These are phyloP conservation scores for Pantherophis vulpinus DNA, from an alignment of 2,797 vertebrate species.

Conservation along the genomic window DNA sequence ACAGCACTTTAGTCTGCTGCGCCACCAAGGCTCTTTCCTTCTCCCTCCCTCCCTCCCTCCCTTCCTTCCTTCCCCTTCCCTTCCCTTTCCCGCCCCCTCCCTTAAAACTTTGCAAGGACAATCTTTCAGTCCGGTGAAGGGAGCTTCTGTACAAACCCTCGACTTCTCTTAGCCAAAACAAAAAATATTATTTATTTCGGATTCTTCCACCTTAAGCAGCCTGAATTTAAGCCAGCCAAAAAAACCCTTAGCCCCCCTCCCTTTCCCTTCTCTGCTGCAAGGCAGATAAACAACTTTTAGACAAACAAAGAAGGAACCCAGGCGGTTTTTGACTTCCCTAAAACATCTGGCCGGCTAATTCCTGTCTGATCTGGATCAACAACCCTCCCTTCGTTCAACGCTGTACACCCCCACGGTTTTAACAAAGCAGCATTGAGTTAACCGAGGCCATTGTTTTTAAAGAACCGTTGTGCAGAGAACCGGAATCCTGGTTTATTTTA, in stretches of 20 bases:
- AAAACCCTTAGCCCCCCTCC: background rate
- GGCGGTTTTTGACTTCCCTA: background rate
- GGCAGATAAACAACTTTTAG: slow-evolving; percentile 12
- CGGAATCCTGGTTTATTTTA: background rate
- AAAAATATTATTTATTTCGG: background rate
- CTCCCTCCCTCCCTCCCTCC: too few species aligned
- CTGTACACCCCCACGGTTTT: background rate
- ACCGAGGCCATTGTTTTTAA: background rate
- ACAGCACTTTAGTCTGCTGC: too few species aligned
- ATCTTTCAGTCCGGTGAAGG: too few species aligned
- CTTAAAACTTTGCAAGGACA: background rate
- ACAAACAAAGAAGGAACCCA: background rate
- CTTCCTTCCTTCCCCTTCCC: too few species aligned
- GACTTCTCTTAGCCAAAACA: background rate
- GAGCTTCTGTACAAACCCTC: background rate
- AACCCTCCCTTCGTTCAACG: background rate
- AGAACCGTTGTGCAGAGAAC: background rate
- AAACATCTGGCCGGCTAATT: background rate
- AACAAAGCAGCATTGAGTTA: background rate
- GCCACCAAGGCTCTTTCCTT: too few species aligned
- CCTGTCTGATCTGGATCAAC: background rate
- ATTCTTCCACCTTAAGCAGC: background rate
- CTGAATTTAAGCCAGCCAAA: background rate
- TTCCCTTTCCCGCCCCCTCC: background rate
- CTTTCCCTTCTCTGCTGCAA: background rate